Evolutionary conservation across 2,113 vertebrate genomes (phyloP).

Genomic region (Grantiella picta): DNA sequence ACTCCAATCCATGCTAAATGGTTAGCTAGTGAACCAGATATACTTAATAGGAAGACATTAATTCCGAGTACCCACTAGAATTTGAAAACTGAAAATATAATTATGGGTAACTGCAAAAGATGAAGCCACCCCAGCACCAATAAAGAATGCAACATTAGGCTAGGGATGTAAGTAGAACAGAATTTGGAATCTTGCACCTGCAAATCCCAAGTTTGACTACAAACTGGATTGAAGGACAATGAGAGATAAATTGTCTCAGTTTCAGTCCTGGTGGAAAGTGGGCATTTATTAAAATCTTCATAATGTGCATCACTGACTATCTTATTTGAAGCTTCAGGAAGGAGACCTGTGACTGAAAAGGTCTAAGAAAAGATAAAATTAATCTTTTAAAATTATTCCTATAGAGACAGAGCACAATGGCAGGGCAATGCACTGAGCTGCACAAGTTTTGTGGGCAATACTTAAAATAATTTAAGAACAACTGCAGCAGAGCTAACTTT

Average conservation of each 20-base stretch:
- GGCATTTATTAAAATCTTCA: neutral
- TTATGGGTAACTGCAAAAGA: neutral
- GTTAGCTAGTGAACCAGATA: neutral
- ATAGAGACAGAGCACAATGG: neutral
- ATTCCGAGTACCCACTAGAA: neutral
- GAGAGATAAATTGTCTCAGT: neutral
- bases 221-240: neutral
- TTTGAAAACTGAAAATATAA: neutral
- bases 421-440: neutral
- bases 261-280: neutral
- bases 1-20: neutral
- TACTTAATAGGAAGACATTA: neutral
- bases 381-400: neutral
- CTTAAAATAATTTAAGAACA: constrained; percentile 56
- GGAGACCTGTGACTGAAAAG: neutral
- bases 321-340: neutral
- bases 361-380: neutral
- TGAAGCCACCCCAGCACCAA: neutral
- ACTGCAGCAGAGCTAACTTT: constrained; percentile 32
- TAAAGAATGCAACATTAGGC: neutral
- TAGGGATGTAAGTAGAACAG: neutral
- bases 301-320: neutral
- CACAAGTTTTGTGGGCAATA: constrained; percentile 8
- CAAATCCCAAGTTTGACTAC: neutral
- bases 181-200: neutral